Evolutionary conservation across 2,888 invertebrate genomes (phyloP), one percentile per base, ranked within the genome.

Genomic region (Aleiodes leptofemur): DNA sequence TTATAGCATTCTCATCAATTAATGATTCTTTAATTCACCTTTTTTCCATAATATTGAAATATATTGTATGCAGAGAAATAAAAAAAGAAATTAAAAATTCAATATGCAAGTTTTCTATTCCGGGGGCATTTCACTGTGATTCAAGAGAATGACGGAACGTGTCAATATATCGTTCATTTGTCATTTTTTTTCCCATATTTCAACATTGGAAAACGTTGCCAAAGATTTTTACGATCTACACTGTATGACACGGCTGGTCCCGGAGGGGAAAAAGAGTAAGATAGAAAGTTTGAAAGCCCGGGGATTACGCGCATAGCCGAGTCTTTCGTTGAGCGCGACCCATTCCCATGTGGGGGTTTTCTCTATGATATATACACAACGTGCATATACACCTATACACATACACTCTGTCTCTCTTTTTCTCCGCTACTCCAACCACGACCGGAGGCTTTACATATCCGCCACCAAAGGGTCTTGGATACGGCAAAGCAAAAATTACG

Each of bases 401-500:
- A 2, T 9, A 1, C 43, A 6, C 43, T 43, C 7, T 43, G 6
- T 43, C 43, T 43, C 43, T 38, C 38, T 38, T 38, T 38, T 38
- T 38, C 57, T 68, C 56, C 55, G 56, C 50, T 57, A 68, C 68
- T 68, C 69, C 69, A 50, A 73, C 73, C 53, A 53, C 59, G 43
- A 74, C 69, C 69, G 61, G 64, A 69, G 74, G 74, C 69, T 74
- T 74, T 64, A 64, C 64, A 64, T 48, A 74, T 74, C 53, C 74
- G 13, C 61, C 50, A 74, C 61, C 74, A 74, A 74, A 74, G 74
- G 61, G 74, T 69, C 74, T 74, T 61, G 51, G 43, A 43, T 69
- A 53, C 69, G 69, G 69, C 69, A 74, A 70, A 74, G 74, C 74
- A 74, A 74, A 74, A 74, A 74, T 74, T 74, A 74, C 69, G 74